Evolutionary conservation across 2,797 vertebrate genomes (phyloP), one percentile per base, ranked within the genome.

Genomic region (Staurois parvus): DNA sequence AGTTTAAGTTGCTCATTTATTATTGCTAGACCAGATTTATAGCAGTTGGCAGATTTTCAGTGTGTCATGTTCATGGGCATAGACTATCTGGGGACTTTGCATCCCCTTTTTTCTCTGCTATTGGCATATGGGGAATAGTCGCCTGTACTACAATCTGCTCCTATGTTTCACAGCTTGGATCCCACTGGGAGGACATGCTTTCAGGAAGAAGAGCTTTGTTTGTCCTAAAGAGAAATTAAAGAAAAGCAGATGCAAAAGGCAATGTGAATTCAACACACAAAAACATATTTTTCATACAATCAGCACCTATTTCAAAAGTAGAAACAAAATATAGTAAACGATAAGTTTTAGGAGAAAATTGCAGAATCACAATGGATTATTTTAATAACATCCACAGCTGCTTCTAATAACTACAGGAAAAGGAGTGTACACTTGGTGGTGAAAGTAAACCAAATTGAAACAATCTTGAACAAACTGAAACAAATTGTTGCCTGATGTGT

Each of bases 111-210:
- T 52, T 68, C 62, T 68, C 76, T 67, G 56, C n/a, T 56, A 79
- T 34, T 73, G 64, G 66, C 76, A 84, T 87, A 87, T 87, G 76
- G 81, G 85, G 48, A 79, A 75, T 74, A 69, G 62, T 79, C 37
- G 48, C 72, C 79, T n/a, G 30, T 62, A 62, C 66, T 83, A 75
- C 85, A 87, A 84, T 83, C 85, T 83, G 85, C 76, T 83, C 67
- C 81, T 83, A 70, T 83, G 81, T 69, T 83, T 87, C 76, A 87
- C 85, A 87, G 85, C 81, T 87, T 83, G 85, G 32, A 32, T 79
- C 79, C 81, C 75, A 26, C 75, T 83, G 85, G 81, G 81, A 83
- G 28, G 80, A 74, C 42, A 32, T 59, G 69, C 75, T 73, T 62
- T 86, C 68, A 83, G 69, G 56, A 86, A 86, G 67, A 30, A 52